Conservation (phyloP, 1,140 invertebrate species). For the Macrobrachium rosenbergii region DNA sequence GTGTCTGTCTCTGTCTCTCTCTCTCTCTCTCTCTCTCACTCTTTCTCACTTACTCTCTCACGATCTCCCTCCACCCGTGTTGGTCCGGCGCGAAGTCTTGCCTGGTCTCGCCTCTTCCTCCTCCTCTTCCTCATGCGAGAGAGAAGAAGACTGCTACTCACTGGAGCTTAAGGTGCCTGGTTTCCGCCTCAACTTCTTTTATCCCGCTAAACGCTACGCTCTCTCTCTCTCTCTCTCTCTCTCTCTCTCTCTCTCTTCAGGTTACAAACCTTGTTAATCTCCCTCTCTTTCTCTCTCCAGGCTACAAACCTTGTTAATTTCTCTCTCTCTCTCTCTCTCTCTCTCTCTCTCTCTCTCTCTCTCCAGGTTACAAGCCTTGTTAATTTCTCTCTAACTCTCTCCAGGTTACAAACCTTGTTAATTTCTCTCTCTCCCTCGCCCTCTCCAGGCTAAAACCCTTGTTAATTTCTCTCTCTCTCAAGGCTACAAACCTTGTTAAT, state of each 20-base stretch:
- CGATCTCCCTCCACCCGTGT: too few relatives aligned
- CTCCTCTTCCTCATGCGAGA: background rate
- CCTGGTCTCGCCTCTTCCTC: background rate
- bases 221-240: background rate
- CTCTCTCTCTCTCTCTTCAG: background rate
- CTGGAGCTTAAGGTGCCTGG: background rate
- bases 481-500: too few relatives aligned
- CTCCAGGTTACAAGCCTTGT: too few relatives aligned
- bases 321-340: conserved; percentile 8
- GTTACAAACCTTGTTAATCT: background rate
- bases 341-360: conserved; percentile 4
- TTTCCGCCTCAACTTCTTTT: conserved; percentile 12
- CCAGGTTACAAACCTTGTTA: too few relatives aligned
- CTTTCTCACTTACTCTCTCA: too few relatives aligned
- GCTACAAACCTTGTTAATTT: background rate
- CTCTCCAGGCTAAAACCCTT: too few relatives aligned
- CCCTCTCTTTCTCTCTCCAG: conserved; percentile 10
- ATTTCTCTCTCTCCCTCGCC: too few relatives aligned
- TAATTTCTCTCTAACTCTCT: too few relatives aligned
- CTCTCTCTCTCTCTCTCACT: too few relatives aligned
- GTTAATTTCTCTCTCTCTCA: too few relatives aligned
- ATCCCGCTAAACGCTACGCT: background rate
- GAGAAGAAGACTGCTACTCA: background rate
- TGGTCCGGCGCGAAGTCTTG: too few relatives aligned
- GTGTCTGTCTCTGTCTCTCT: background rate